Evolutionary conservation across 2,113 vertebrate genomes (phyloP).

Genomic region (Odocoileus virginianus): DNA sequence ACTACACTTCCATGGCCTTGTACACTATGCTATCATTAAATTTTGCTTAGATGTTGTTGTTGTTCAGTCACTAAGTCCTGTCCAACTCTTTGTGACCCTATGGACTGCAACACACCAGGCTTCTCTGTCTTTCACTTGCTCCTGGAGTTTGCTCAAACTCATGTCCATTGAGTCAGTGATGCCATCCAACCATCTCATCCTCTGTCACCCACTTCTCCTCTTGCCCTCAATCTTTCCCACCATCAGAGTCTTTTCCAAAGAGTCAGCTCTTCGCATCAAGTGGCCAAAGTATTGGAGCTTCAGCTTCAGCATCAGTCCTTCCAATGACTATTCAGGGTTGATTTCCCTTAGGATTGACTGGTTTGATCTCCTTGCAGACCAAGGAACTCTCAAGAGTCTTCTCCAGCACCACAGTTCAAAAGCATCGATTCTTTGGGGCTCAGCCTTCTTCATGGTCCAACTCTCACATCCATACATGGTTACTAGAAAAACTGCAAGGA

Average conservation of each 20-base stretch:
- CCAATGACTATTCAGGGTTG: not conserved
- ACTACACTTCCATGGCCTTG: not conserved
- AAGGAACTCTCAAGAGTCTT: not conserved
- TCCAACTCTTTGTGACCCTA: not conserved
- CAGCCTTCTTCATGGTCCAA: not conserved
- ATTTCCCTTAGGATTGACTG: not conserved
- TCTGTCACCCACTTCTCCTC: not conserved
- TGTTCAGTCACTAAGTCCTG: not conserved
- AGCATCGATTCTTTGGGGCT: not conserved
- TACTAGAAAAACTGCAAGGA: not conserved
- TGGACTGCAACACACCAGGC: not conserved
- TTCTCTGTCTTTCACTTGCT: not conserved
- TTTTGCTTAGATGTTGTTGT: not conserved
- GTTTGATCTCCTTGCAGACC: not conserved
- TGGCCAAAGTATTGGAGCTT: not conserved
- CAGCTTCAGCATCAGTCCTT: not conserved
- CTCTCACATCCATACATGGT: not conserved
- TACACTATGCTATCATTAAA: not conserved
- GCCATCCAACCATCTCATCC: not conserved
- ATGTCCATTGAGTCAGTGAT: not conserved
- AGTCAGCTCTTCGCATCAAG: not conserved
- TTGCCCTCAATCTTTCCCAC: not conserved
- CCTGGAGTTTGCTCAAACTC: not conserved
- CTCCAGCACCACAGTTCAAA: not conserved
- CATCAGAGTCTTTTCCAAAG: not conserved